Evolutionary conservation across 2,113 vertebrate species (phyloP).

Genomic region (Stegastes partitus): DNA sequence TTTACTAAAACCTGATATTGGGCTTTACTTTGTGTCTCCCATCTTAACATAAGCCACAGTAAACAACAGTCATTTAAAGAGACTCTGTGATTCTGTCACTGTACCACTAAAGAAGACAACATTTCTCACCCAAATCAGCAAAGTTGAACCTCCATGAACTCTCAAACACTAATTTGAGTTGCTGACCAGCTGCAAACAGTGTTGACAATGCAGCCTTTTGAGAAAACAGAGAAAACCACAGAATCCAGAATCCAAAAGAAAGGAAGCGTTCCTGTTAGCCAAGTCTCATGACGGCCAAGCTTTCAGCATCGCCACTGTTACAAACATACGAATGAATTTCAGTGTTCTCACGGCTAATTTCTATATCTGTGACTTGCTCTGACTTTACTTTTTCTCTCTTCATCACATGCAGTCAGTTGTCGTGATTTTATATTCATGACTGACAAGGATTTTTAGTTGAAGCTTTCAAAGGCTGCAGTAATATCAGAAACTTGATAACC

Average conservation of each 20-base stretch:
- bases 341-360: neutral
- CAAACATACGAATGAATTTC: conserved; percentile 5
- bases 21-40: too few species aligned
- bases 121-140: neutral
- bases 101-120: neutral
- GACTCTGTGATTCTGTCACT: neutral
- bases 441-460: too few species aligned
- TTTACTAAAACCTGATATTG: too few species aligned
- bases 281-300: neutral
- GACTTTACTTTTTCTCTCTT: too few species aligned
- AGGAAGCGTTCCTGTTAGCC: conserved; percentile 2
- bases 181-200: neutral
- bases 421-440: too few species aligned
- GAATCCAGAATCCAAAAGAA: neutral
- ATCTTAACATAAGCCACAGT: too few species aligned
- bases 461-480: too few species aligned
- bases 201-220: neutral
- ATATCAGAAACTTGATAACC: too few species aligned
- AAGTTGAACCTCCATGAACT: neutral
- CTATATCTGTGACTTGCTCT: too few species aligned
- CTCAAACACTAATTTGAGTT: neutral
- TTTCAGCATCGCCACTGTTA: conserved; percentile 10
- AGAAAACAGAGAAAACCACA: neutral
- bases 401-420: too few species aligned
- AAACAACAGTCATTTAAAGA: too few species aligned